Conservation (phyloP, 2,113 vertebrate species). For the Amblyornis subalaris region DNA sequence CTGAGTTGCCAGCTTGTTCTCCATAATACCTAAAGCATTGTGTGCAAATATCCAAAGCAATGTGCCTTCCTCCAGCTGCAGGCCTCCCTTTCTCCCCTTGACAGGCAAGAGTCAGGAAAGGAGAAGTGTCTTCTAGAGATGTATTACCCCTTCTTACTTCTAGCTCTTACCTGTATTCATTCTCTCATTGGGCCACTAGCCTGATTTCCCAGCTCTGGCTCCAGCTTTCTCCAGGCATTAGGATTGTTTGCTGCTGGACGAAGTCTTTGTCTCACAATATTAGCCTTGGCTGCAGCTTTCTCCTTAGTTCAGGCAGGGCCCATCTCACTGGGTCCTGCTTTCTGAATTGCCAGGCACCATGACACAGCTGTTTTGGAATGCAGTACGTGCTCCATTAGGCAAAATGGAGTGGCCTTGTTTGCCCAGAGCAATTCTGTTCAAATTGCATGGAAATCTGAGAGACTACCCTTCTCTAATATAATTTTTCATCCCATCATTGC, state of each 20-base stretch:
- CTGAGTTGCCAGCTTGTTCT: not conserved
- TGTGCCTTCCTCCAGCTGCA: not conserved
- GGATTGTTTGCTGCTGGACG: not conserved
- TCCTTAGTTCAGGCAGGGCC: not conserved
- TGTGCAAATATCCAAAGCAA: not conserved
- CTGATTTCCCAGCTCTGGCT: not conserved
- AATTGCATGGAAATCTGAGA: not conserved
- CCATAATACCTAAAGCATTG: not conserved
- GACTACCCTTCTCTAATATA: not conserved
- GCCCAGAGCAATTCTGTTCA: not conserved
- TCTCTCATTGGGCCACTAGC: fast-evolving
- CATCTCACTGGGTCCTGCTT: not conserved
- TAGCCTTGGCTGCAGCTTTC: not conserved
- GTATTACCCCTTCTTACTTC: not conserved
- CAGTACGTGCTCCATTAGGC: fast-evolving
- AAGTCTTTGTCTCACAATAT: not conserved
- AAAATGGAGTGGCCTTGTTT: not conserved
- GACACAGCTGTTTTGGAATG: not conserved
- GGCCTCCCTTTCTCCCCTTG: not conserved
- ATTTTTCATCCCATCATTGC: not conserved
- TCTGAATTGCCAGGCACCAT: not conserved
- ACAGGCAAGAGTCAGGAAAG: not conserved
- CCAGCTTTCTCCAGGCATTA: not conserved
- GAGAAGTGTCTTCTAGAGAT: not conserved
- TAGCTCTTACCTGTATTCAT: not conserved